phyloP scores from a whole-genome alignment of 2,888 invertebrate genomes.

The Neoascia interrupta region DNA sequence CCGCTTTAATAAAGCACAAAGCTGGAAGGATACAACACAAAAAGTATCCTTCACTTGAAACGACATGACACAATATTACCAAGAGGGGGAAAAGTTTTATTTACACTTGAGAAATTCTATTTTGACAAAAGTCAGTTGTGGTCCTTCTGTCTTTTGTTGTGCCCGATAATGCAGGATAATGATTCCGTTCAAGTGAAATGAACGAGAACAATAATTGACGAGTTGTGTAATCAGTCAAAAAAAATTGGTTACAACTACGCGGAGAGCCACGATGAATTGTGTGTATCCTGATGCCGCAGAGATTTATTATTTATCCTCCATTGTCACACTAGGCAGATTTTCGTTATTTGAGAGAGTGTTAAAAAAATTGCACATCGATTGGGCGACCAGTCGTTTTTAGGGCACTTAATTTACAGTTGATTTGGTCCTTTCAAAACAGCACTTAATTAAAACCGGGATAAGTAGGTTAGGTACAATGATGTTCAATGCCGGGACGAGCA shows the following conservation, averaged over 20 bases:
- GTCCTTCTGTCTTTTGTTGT: slow-evolving; percentile 30
- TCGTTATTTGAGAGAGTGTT: not conserved
- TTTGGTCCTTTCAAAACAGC: not conserved
- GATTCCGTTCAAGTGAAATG: slow-evolving; percentile 41
- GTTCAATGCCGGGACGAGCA: no score
- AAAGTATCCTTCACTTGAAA: no score
- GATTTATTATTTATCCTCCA: slow-evolving; percentile 33
- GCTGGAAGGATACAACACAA: no score
- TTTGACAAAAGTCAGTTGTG: slow-evolving; percentile 40
- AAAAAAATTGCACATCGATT: not conserved
- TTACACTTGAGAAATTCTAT: slow-evolving; percentile 43
- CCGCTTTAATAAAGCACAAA: no score
- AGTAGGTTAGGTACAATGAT: no score
- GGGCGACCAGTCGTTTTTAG: not conserved
- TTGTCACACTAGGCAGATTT: not conserved
- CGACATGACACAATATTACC: no score
- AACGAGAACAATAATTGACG: slow-evolving; percentile 45
- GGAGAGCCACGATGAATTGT: not conserved
- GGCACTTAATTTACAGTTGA: not conserved
- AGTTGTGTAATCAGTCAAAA: slow-evolving; percentile 36
- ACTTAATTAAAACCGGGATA: no score
- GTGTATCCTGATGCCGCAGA: slow-evolving; percentile 20
- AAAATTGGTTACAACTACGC: not conserved
- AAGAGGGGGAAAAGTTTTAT: no score
- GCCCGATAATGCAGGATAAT: no score